These are phyloP conservation scores for Centruroides vittatus DNA, from an alignment of 1,140 invertebrate genomes.

Conservation along the genomic window DNA sequence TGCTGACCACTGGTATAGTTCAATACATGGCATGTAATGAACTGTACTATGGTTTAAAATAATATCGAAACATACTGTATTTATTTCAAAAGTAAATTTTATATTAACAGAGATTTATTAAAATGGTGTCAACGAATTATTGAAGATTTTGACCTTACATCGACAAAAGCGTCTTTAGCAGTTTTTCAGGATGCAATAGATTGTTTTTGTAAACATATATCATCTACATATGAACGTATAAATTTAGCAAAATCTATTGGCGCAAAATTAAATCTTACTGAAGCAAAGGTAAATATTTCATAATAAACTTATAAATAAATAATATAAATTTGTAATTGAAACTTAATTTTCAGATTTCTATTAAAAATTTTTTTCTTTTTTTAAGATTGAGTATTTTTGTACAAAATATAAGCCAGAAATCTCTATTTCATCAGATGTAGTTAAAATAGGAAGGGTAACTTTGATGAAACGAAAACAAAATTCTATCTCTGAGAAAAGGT, in stretches of 20 bases:
- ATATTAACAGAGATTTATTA: constrained; percentile 51
- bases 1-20: no score
- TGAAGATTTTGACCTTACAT: constrained; percentile 54
- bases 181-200: constrained; percentile 82
- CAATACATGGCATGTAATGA: no score
- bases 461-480: constrained; percentile 22
- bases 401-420: constrained; percentile 63
- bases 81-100: background rate
- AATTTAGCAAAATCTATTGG: constrained; percentile 56
- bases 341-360: no score
- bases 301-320: background rate
- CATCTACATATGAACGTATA: constrained; percentile 40
- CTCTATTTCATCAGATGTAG: constrained; percentile 31
- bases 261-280: constrained; percentile 64
- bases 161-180: constrained; percentile 53
- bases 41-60: no score
- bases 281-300: constrained; percentile 40
- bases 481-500: no score
- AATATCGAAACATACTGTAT: background rate
- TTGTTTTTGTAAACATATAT: constrained; percentile 66
- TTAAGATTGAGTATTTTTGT: constrained; percentile 57
- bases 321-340: background rate
- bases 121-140: constrained; percentile 76
- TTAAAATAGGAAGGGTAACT: constrained; percentile 41
- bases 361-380: background rate